phyloP scores from a whole-genome alignment of 2,113 vertebrate species.

The Grus americana region DNA sequence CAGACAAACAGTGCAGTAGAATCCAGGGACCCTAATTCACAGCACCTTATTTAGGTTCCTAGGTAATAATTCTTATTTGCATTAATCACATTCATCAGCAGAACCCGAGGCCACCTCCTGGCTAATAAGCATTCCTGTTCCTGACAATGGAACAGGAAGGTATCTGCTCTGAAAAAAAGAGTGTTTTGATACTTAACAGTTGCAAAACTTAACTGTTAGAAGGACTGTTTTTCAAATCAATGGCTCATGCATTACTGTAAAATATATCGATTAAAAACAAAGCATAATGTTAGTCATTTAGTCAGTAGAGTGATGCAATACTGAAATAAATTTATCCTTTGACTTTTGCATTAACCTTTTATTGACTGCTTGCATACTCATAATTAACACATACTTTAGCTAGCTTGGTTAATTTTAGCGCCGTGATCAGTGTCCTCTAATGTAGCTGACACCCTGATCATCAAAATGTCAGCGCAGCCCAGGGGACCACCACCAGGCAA shows the following conservation, averaged over 20 bases:
- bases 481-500: not conserved
- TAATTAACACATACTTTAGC: constrained; percentile 99
- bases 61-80: constrained; percentile 4
- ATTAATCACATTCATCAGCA: constrained; percentile 3
- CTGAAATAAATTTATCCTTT: constrained; percentile 97
- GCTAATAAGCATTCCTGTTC: not conserved
- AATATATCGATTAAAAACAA: constrained; percentile 96
- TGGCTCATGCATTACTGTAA: constrained; percentile 95
- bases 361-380: constrained; percentile 98
- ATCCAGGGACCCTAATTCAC: not conserved
- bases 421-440: constrained; percentile 73
- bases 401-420: constrained; percentile 94
- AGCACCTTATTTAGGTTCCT: not conserved
- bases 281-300: constrained; percentile 89
- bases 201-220: constrained; percentile 61
- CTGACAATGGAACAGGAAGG: not conserved
- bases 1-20: not conserved
- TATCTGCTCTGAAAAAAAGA: not conserved
- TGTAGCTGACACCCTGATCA: constrained; percentile 65
- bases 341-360: constrained; percentile 99
- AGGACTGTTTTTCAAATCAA: constrained; percentile 82
- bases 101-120: rapidly evolving
- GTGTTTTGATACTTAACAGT: constrained; percentile 46
- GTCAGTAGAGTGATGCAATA: constrained; percentile 95
- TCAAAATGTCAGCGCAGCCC: constrained; percentile 46